These are phyloP conservation scores for Eulimnadia texana DNA, from an alignment of 1,140 invertebrate species.

Conservation along the genomic window DNA sequence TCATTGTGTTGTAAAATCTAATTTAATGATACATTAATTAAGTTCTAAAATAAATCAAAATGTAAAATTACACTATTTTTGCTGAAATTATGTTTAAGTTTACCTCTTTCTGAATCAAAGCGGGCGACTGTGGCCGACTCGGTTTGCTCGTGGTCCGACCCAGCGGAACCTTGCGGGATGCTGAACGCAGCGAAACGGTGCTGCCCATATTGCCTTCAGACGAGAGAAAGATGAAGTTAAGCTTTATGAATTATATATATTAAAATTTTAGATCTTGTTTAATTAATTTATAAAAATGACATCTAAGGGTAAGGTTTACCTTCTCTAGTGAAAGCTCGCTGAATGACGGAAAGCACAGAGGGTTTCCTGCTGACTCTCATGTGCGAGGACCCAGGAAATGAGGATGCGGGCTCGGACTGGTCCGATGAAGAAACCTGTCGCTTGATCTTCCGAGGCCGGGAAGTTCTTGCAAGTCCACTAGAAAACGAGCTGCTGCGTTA, in stretches of 20 bases:
- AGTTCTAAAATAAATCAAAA: too few relatives aligned
- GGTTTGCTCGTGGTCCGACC: conserved; percentile 8
- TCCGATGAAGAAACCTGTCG: background rate
- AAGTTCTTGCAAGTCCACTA: background rate
- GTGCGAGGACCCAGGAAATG: background rate
- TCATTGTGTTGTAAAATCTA: too few relatives aligned
- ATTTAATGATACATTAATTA: too few relatives aligned
- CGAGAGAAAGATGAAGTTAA: background rate
- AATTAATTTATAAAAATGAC: too few relatives aligned
- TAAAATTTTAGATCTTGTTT: too few relatives aligned
- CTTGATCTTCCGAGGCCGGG: background rate
- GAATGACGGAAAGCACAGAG: conserved; percentile 18
- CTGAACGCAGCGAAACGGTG: conserved; percentile 12
- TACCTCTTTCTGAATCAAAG: background rate
- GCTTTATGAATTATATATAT: too few relatives aligned
- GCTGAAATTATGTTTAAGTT: too few relatives aligned
- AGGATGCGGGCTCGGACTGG: conserved; percentile 2
- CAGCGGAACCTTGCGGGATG: conserved; percentile 5
- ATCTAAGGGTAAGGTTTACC: background rate
- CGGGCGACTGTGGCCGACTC: conserved; percentile 2
- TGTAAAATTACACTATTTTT: too few relatives aligned
- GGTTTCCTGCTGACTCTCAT: conserved; percentile 6
- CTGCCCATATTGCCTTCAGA: conserved; percentile 13
- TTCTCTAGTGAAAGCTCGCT: conserved; percentile 16
- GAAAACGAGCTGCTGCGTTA: background rate